Percentiles rank a stretch among this genome's conserved stretches.
Evolutionary conservation across 2,888 invertebrate genomes (phyloP).

Genomic region (Leptinotarsa juncta): DNA sequence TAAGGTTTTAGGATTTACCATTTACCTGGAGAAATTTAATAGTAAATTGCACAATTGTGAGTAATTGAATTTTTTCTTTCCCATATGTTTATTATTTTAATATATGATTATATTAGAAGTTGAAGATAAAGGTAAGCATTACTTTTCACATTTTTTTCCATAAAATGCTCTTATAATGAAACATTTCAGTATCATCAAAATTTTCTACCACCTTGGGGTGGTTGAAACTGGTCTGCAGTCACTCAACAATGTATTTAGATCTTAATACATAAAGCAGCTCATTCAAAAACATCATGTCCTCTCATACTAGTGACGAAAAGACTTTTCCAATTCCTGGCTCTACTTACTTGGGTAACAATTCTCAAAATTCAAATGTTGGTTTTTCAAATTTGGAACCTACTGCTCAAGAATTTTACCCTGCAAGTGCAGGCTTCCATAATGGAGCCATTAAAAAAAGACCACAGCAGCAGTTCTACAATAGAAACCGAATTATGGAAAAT

Average conservation of each 20-base stretch:
- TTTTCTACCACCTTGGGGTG: constrained; percentile 1
- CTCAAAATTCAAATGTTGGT: constrained; percentile 3
- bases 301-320: constrained; percentile 3
- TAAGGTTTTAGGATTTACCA: background rate
- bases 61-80: background rate
- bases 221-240: background rate
- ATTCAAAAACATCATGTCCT: background rate
- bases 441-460: constrained; percentile 45
- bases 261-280: background rate
- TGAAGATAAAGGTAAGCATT: constrained; percentile 12
- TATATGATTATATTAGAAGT: background rate
- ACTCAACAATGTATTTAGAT: background rate
- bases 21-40: background rate
- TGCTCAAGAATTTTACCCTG: constrained; percentile 49
- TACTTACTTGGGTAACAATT: constrained; percentile 4
- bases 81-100: background rate
- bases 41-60: constrained; percentile 6
- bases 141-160: background rate
- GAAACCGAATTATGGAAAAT: constrained; percentile 32
- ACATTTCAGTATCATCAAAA: background rate
- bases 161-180: background rate
- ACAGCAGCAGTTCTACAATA: constrained; percentile 38
- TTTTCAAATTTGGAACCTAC: constrained; percentile 44
- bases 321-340: background rate
- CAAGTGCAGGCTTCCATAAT: constrained; percentile 33